These are phyloP conservation scores for Crotalus viridis DNA, from an alignment of 2,113 vertebrate species.

Conservation along the genomic window DNA sequence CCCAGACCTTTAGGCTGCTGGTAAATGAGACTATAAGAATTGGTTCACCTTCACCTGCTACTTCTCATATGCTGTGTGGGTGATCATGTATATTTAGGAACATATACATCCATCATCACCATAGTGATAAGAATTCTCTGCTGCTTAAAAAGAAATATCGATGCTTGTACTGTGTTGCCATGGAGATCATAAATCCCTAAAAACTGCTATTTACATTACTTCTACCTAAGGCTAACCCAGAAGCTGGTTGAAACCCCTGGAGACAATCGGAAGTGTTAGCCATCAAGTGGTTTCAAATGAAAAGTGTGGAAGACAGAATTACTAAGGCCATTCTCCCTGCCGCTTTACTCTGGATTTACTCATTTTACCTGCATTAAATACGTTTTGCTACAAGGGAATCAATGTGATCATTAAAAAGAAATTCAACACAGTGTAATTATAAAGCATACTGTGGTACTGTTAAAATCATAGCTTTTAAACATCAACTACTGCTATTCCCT, in stretches of 20 bases:
- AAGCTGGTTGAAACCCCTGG: background rate
- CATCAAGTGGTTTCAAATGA: conserved; percentile 8
- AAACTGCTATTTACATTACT: conserved; percentile 28
- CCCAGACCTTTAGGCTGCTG: background rate
- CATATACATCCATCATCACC: conserved; percentile 17
- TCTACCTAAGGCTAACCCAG: conserved; percentile 1
- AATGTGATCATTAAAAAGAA: background rate
- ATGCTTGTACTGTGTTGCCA: conserved; percentile 32
- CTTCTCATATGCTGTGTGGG: conserved; percentile 16
- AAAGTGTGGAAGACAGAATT: background rate
- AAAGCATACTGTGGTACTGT: background rate
- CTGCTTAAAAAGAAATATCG: conserved; percentile 26
- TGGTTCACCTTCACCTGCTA: conserved; percentile 19
- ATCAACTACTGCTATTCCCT: background rate
- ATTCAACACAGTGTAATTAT: background rate
- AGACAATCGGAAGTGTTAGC: background rate
- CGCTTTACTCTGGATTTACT: conserved; percentile 3
- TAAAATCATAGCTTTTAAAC: background rate
- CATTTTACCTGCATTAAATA: conserved; percentile 1
- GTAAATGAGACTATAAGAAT: conserved; percentile 22
- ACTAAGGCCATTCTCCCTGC: background rate
- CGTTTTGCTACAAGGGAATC: background rate
- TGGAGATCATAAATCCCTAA: background rate
- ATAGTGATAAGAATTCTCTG: conserved; percentile 9
- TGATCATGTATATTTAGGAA: conserved; percentile 8